These are phyloP conservation scores for Nestor notabilis DNA, from an alignment of 2,113 vertebrate genomes.

Conservation along the genomic window DNA sequence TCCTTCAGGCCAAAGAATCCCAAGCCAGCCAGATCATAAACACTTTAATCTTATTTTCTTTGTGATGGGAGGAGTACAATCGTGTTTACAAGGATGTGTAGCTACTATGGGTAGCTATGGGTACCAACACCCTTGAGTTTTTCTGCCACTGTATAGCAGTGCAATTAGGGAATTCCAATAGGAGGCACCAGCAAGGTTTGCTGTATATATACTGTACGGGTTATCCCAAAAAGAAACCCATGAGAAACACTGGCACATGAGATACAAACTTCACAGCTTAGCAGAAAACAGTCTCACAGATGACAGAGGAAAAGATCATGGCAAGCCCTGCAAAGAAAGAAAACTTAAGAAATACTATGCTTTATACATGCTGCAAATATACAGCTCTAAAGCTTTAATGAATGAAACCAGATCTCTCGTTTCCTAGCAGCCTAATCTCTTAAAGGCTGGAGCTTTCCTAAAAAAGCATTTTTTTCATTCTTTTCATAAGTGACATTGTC, in stretches of 20 bases:
- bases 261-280: neutral
- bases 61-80: neutral
- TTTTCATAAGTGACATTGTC: neutral
- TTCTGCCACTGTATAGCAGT: neutral
- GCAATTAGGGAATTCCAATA: neutral
- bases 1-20: neutral
- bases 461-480: neutral
- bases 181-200: neutral
- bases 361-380: neutral
- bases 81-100: neutral
- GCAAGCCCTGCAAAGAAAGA: neutral
- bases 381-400: neutral
- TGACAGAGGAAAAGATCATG: neutral
- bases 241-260: neutral
- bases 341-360: neutral
- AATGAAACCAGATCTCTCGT: neutral
- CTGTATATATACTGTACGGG: neutral
- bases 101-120: neutral
- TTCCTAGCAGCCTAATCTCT: neutral
- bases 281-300: neutral
- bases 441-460: neutral
- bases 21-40: neutral
- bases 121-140: neutral
- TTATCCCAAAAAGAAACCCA: neutral
- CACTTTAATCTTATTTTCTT: neutral